phyloP scores from a whole-genome alignment of 2,113 vertebrate species.

The Megaleporinus macrocephalus region DNA sequence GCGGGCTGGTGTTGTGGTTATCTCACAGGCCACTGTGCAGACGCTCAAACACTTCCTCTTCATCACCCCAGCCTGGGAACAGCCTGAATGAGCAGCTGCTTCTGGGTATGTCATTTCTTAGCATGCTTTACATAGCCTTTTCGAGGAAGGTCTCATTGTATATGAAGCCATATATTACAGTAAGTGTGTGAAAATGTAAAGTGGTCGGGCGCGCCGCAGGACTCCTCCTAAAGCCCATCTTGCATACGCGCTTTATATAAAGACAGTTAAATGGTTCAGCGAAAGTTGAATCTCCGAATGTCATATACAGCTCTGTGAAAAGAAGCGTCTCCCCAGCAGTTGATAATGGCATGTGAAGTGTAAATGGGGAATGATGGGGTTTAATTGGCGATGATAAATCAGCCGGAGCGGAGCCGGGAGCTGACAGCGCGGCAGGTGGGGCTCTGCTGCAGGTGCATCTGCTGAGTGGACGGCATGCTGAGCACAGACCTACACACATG shows the following conservation, averaged over 20 bases:
- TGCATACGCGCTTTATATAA: not conserved
- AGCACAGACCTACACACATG: not conserved
- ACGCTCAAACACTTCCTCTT: not conserved
- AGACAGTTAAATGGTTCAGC: not conserved
- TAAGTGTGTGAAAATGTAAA: conserved; percentile 11
- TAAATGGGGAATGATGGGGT: conserved; percentile 14
- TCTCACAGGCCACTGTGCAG: not conserved
- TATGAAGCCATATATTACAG: not conserved
- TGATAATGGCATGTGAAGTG: not conserved
- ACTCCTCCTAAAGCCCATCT: not conserved
- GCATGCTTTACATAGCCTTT: conserved; percentile 20
- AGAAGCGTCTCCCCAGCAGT: not conserved
- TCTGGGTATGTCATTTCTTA: not conserved
- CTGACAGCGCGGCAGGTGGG: conserved; percentile 15
- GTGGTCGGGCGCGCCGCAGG: not conserved
- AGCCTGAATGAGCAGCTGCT: conserved; percentile 10
- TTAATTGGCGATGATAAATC: conserved; percentile 17
- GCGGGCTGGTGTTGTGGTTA: conserved; percentile 17
- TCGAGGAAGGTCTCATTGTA: not conserved
- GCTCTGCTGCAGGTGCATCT: not conserved
- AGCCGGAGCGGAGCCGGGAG: conserved; percentile 1
- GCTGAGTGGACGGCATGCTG: not conserved
- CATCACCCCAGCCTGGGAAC: not conserved
- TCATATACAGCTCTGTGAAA: not conserved
- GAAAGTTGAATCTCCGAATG: not conserved